phyloP scores from a whole-genome alignment of 2,797 vertebrate genomes.

The Premnoplex brunnescens region DNA sequence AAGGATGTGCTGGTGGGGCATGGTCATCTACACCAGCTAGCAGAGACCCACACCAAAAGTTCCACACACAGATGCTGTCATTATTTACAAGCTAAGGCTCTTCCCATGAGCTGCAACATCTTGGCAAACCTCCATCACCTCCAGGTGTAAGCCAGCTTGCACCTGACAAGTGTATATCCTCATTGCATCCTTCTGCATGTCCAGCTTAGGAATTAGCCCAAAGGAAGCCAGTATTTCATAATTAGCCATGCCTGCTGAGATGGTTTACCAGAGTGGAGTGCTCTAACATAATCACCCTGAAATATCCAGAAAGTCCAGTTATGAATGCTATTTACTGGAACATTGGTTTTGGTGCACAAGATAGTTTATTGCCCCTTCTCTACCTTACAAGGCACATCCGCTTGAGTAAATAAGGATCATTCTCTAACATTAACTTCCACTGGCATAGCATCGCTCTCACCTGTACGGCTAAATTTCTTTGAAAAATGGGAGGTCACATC shows the following conservation, averaged over 20 bases:
- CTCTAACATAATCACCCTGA: not conserved
- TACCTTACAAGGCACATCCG: not conserved
- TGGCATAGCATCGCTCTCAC: not conserved
- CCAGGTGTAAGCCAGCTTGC: rapidly evolving
- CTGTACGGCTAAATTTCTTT: not conserved
- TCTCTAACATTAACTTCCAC: not conserved
- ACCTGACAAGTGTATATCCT: rapidly evolving
- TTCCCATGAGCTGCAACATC: not conserved
- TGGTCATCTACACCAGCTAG: not conserved
- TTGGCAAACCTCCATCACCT: not conserved
- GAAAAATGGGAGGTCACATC: not conserved
- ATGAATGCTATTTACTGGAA: not conserved
- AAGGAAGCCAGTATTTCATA: not conserved
- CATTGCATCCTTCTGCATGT: not conserved
- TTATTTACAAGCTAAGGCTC: not conserved
- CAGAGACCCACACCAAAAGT: not conserved
- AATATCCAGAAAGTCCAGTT: not conserved
- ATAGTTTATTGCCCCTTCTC: not conserved
- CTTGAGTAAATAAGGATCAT: not conserved
- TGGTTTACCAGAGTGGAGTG: not conserved
- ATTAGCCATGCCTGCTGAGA: not conserved
- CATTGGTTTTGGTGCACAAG: not conserved
- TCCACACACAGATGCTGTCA: not conserved
- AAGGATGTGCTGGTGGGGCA: not conserved
- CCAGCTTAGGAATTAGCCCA: not conserved